These are phyloP conservation scores for Drosophila ambigua DNA, from an alignment of 1,140 invertebrate species.

Conservation along the genomic window DNA sequence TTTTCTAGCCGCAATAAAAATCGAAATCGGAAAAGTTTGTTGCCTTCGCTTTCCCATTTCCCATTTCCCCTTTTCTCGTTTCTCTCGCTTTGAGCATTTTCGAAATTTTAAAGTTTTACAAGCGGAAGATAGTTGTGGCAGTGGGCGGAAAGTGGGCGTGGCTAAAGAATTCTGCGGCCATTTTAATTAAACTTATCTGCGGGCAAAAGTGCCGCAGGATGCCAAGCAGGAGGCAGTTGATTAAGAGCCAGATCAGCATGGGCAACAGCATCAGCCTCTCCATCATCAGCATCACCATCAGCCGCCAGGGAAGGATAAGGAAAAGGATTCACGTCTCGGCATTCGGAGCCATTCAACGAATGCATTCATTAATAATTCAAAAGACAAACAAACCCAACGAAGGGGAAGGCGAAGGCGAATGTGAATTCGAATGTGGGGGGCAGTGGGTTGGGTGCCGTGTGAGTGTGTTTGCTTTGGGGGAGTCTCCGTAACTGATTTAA, in stretches of 20 bases:
- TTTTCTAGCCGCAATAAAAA: conserved; percentile 71
- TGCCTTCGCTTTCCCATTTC: conserved; percentile 21
- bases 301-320: background rate
- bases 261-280: too few relatives aligned
- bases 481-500: conserved; percentile 69
- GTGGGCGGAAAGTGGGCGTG: conserved; percentile 16
- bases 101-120: conserved; percentile 53
- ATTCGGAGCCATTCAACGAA: conserved; percentile 45
- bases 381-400: conserved; percentile 65
- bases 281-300: conserved; percentile 2
- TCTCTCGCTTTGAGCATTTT: conserved; percentile 24
- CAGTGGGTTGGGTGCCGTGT: background rate
- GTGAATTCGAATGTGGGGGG: too few relatives aligned
- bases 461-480: conserved; percentile 44
- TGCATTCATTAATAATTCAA: conserved; percentile 63
- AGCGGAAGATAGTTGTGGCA: conserved; percentile 3
- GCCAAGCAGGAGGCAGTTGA: conserved; percentile 45
- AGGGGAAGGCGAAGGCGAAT: conserved; percentile 7
- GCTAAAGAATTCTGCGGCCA: conserved; percentile 31
- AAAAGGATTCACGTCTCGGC: conserved; percentile 1
- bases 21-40: conserved; percentile 74
- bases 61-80: conserved; percentile 2
- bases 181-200: conserved; percentile 78
- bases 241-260: conserved; percentile 61
- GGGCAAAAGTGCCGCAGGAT: conserved; percentile 9